phyloP scores from a whole-genome alignment of 2,797 vertebrate species.

The Microctenopoma steveboyesi region DNA sequence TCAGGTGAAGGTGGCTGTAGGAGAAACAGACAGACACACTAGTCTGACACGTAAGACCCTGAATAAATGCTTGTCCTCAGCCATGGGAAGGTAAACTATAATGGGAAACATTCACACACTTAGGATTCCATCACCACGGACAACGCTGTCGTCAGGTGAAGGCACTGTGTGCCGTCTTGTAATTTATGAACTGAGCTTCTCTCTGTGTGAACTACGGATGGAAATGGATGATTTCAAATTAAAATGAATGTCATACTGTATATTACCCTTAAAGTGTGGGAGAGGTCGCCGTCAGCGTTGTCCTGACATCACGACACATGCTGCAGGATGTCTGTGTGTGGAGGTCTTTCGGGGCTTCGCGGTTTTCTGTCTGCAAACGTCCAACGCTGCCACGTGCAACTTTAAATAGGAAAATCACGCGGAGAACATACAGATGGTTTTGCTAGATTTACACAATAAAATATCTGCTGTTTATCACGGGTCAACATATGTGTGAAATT shows the following conservation, averaged over 20 bases:
- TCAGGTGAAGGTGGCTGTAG: neutral
- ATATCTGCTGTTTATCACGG: slow-evolving; percentile 62
- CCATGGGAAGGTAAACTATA: slow-evolving; percentile 52
- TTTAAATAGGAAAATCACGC: slow-evolving; percentile 41
- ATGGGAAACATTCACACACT: slow-evolving; percentile 6
- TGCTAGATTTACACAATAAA: slow-evolving; percentile 62
- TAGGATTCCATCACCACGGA: slow-evolving; percentile 59
- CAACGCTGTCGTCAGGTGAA: slow-evolving; percentile 45
- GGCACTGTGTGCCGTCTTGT: slow-evolving; percentile 50
- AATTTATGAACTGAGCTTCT: slow-evolving; percentile 35
- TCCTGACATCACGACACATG: slow-evolving; percentile 21
- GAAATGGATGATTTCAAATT: too few species aligned
- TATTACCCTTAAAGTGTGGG: too few species aligned
- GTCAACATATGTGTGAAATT: slow-evolving; percentile 72
- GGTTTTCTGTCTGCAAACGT: slow-evolving; percentile 14
- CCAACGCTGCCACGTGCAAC: slow-evolving; percentile 38
- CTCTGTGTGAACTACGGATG: too few species aligned
- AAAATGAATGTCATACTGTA: too few species aligned
- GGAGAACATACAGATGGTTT: slow-evolving; percentile 62
- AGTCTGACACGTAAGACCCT: slow-evolving; percentile 32
- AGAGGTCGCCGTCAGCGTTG: slow-evolving; percentile 10
- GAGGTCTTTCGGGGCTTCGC: slow-evolving; percentile 25
- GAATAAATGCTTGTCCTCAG: slow-evolving; percentile 25
- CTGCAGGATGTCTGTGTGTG: slow-evolving; percentile 24
- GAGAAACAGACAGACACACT: slow-evolving; percentile 51